Conservation (phyloP, 2,113 vertebrate genomes). For the Caracal caracal region DNA sequence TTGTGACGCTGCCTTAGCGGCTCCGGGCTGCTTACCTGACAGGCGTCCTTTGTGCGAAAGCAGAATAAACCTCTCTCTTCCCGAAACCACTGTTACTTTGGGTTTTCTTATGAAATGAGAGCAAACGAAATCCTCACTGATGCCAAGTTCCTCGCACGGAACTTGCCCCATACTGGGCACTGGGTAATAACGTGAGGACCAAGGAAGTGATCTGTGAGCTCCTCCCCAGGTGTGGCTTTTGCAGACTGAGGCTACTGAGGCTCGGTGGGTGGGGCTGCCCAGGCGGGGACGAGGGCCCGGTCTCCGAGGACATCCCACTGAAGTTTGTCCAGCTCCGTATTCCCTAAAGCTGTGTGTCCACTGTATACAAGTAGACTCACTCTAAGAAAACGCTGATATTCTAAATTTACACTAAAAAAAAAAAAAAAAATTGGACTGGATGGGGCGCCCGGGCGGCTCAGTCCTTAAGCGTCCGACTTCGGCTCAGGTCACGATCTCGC, state of each 20-base stretch:
- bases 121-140: background rate
- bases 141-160: background rate
- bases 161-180: too few relatives aligned
- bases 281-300: background rate
- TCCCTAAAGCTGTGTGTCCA: background rate
- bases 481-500: too few relatives aligned
- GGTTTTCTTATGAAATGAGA: background rate
- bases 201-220: background rate
- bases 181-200: background rate
- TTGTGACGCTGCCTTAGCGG: accelerated
- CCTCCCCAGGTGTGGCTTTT: background rate
- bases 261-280: background rate
- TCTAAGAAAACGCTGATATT: background rate
- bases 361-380: background rate
- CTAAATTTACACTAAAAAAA: background rate
- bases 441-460: too few relatives aligned
- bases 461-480: too few relatives aligned
- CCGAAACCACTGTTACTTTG: background rate
- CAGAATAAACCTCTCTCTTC: background rate
- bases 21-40: background rate
- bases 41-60: background rate
- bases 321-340: background rate
- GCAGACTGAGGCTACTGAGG: background rate
- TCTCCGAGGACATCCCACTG: accelerated
- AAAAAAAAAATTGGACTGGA: background rate